phyloP scores from a whole-genome alignment of 2,113 vertebrate genomes.

The Pelmatolapia mariae region DNA sequence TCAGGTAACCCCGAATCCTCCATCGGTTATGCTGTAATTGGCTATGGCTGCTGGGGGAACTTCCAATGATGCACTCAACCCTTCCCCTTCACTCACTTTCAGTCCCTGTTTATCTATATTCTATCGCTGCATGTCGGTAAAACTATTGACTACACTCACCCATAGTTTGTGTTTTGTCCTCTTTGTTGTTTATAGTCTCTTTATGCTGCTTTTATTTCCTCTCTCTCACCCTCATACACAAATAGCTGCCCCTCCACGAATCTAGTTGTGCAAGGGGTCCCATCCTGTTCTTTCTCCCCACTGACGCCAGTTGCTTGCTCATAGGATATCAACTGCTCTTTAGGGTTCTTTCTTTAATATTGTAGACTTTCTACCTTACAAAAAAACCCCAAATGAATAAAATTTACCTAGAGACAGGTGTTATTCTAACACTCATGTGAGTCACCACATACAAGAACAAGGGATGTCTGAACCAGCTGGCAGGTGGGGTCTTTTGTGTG shows the following conservation, averaged over 20 bases:
- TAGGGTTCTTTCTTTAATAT: background rate
- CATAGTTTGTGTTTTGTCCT: background rate
- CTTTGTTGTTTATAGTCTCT: background rate
- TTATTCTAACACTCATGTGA: background rate
- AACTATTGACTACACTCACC: background rate
- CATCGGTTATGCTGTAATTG: background rate
- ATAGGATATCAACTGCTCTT: background rate
- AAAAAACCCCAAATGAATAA: background rate
- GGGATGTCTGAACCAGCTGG: background rate
- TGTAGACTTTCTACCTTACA: background rate
- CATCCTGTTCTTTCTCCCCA: background rate
- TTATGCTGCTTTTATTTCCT: background rate
- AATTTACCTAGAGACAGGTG: background rate
- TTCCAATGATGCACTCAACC: background rate
- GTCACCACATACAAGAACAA: background rate
- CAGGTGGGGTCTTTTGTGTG: background rate
- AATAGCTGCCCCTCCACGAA: background rate
- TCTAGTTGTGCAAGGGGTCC: background rate
- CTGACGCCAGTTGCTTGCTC: background rate
- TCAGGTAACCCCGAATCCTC: background rate
- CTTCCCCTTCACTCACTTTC: background rate
- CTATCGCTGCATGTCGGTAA: background rate
- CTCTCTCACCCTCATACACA: background rate
- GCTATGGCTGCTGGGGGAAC: background rate
- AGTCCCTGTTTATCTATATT: background rate